These are phyloP conservation scores for Apeltes quadracus DNA, from an alignment of 2,113 vertebrate species.

Conservation along the genomic window DNA sequence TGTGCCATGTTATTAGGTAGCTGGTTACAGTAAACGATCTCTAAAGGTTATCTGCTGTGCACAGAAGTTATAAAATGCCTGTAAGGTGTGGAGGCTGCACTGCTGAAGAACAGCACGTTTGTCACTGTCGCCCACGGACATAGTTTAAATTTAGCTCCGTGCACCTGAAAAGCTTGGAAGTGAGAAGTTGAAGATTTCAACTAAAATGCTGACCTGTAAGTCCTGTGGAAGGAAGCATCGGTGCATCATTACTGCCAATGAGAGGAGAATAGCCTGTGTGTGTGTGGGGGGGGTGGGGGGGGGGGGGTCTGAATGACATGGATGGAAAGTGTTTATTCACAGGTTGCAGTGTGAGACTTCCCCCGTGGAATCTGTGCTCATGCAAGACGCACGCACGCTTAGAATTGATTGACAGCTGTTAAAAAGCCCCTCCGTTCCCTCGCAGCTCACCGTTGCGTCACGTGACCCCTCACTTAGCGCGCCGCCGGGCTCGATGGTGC, in stretches of 20 bases:
- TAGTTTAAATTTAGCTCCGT: neutral
- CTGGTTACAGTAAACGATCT: neutral
- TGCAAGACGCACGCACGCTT: neutral
- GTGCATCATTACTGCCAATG: neutral
- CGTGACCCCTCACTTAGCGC: slow-evolving; percentile 9
- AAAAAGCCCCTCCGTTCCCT: slow-evolving; percentile 11
- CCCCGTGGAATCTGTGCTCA: neutral
- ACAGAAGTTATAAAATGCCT: neutral
- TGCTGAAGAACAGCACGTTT: neutral
- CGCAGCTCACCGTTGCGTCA: slow-evolving; percentile 6
- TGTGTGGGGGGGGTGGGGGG: too few relatives aligned
- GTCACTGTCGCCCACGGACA: neutral
- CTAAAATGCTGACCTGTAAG: neutral
- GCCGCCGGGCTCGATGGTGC: neutral
- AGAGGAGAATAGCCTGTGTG: neutral
- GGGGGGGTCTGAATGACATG: neutral
- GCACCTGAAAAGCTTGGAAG: neutral
- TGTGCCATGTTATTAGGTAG: neutral
- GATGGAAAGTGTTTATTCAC: slow-evolving; percentile 3
- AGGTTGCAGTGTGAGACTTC: neutral
- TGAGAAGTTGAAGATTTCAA: neutral
- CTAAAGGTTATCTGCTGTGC: neutral
- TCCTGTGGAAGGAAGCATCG: neutral
- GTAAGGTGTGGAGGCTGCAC: neutral
- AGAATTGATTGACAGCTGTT: slow-evolving; percentile 15